Evolutionary conservation across 2,888 invertebrate genomes (phyloP), one percentile per base, ranked within the genome.

Genomic region (Stegophylla sp.): DNA sequence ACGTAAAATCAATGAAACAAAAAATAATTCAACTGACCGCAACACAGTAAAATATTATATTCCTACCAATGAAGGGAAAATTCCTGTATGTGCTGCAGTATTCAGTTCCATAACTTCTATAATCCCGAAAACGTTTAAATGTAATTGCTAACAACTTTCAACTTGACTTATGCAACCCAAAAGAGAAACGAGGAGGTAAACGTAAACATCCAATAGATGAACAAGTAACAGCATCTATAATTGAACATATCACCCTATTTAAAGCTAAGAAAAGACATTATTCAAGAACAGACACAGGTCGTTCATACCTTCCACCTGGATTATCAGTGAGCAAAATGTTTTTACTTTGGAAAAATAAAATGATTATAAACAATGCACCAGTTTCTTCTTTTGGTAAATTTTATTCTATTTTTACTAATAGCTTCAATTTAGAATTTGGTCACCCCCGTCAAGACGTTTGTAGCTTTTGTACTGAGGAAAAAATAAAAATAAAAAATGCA

Each of bases 171-270:
- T 23, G 61, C 7, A 61, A 23, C 45, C 75, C 75, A 61, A 63
- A 75, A 75, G 75, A 75, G 26, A 59, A 56, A 20, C 75, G 63
- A 41, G 75, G 75, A 28, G 75, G 75, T 53, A 43, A 41, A 34
- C 75, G 17, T 23, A n/a, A 41, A 1, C 34, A 64, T 34, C 64
- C 64, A 63, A 28, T n/a, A n/a, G 63, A 63, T 63, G 15, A 63
- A 34, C 0, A 63, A 63, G 34, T 63, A 7, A 63, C 63, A 63
- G 63, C 0, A 41, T 53, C 26, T 20, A 72, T 72, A 48, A 56
- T 72, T 72, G 41, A 48, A 41, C 34, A 53, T 53, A 72, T 72
- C 12, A 48, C n/a, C 0, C 48, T 20, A 53, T 72, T 72, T 17
- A 41, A 48, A 53, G 34, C 53, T 53, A 48, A 53, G 28, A 34